Evolutionary conservation across 2,888 invertebrate species (phyloP).

Genomic region (Hofmannophila pseudospretella): DNA sequence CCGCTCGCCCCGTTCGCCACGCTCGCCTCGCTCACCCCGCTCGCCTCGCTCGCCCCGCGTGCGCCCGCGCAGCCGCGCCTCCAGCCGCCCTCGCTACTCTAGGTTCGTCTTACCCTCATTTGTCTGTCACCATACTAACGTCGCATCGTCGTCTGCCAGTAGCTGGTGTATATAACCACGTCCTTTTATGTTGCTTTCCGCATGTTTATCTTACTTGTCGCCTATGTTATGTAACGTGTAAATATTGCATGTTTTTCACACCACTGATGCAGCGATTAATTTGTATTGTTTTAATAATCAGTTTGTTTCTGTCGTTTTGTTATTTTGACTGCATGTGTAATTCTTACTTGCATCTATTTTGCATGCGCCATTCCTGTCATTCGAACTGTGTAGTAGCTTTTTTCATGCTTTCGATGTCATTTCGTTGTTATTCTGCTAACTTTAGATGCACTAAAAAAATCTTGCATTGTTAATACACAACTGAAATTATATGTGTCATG

Average conservation of each 20-base stretch:
- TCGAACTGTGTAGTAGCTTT: background rate
- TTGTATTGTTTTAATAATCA: background rate
- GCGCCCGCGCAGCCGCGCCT: slow-evolving; percentile 50
- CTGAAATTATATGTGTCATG: background rate
- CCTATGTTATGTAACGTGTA: background rate
- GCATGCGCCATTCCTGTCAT: background rate
- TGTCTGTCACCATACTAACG: slow-evolving; percentile 10
- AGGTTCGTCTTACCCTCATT: slow-evolving; percentile 45
- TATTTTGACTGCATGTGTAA: background rate
- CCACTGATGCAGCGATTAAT: background rate
- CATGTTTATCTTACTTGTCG: background rate
- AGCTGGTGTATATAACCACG: background rate
- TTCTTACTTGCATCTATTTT: background rate
- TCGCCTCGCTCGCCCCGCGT: slow-evolving; percentile 30
- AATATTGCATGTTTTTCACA: background rate
- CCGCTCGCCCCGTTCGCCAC: slow-evolving; percentile 34
- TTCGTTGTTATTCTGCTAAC: background rate
- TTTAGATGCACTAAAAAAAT: background rate
- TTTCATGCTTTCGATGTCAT: background rate
- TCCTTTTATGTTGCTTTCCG: background rate
- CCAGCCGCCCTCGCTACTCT: slow-evolving; percentile 60
- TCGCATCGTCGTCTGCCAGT: background rate
- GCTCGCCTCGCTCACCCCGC: slow-evolving; percentile 25
- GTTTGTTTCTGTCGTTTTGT: background rate
- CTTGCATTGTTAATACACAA: background rate